Percentiles rank a stretch among this genome's conserved stretches.
Conservation (phyloP, 2,888 invertebrate genomes). For the Rhodophaea formosa region DNA sequence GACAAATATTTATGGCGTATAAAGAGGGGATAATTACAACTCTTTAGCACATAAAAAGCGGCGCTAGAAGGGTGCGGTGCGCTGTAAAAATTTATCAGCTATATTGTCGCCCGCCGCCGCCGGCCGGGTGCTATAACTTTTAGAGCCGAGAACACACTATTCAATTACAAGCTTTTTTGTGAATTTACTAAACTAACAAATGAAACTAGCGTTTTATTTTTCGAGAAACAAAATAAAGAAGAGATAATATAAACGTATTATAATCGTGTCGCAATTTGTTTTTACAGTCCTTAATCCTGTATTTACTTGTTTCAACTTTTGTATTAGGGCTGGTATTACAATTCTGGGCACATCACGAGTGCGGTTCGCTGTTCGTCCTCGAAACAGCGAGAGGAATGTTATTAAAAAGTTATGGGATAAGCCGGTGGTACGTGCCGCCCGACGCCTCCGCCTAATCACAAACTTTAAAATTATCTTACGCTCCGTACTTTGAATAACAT, state of each 20-base stretch:
- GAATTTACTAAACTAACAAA: background rate
- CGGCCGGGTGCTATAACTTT: background rate
- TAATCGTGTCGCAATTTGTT: slow-evolving; percentile 1
- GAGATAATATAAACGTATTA: slow-evolving; percentile 4
- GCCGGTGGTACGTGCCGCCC: slow-evolving; percentile 59
- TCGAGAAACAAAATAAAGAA: background rate
- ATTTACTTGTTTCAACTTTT: slow-evolving; percentile 58
- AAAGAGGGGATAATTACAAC: slow-evolving; percentile 80
- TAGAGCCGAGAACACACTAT: background rate
- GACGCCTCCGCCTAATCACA: slow-evolving; percentile 56
- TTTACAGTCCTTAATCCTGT: slow-evolving; percentile 25
- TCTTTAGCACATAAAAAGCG: slow-evolving; percentile 78
- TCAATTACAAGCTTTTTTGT: background rate
- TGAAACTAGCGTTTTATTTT: background rate
- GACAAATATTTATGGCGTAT: slow-evolving; percentile 80
- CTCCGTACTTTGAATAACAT: slow-evolving; percentile 42
- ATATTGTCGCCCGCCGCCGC: slow-evolving; percentile 60
- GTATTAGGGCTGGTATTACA: slow-evolving; percentile 55
- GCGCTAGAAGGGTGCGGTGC: slow-evolving; percentile 66
- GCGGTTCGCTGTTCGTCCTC: slow-evolving; percentile 61
- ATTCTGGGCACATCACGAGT: slow-evolving; percentile 67
- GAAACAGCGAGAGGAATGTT: slow-evolving; percentile 69
- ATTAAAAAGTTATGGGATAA: slow-evolving; percentile 79
- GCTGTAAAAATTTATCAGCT: slow-evolving; percentile 72
- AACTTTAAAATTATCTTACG: slow-evolving; percentile 73